These are phyloP conservation scores for Labeo calbasu DNA, from an alignment of 2,797 vertebrate genomes.

Conservation along the genomic window DNA sequence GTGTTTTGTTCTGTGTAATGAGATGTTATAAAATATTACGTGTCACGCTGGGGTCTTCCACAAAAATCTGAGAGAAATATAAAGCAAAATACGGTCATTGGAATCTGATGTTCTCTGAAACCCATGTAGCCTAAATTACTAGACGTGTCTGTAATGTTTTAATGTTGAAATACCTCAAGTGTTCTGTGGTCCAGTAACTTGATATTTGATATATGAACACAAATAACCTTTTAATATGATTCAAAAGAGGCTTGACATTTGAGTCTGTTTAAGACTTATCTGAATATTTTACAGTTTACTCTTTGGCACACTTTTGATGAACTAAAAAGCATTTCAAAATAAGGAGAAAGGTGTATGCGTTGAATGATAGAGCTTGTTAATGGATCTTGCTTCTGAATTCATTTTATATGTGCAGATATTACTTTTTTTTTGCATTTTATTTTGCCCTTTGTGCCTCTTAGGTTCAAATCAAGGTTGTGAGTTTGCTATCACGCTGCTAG, in stretches of 20 bases:
- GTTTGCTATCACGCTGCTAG: constrained; percentile 60
- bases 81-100: background rate
- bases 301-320: background rate
- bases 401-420: constrained; percentile 57
- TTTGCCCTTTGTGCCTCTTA: constrained; percentile 35
- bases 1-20: background rate
- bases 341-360: background rate
- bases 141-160: background rate
- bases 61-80: background rate
- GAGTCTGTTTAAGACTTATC: background rate
- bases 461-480: constrained; percentile 57
- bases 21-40: background rate
- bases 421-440: constrained; percentile 43
- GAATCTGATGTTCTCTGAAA: background rate
- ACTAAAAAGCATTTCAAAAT: background rate
- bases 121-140: constrained; percentile 2
- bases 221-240: constrained; percentile 7
- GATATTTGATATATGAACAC: background rate
- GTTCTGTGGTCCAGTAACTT: background rate
- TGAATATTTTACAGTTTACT: background rate
- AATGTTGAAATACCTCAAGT: constrained; percentile 30
- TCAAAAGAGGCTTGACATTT: background rate
- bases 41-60: constrained; percentile 1
- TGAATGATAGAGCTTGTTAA: background rate
- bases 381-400: constrained; percentile 17